Percentiles rank a stretch among this genome's conserved stretches.
Evolutionary conservation across 2,888 invertebrate species (phyloP).

Genomic region (Eristalis pertinax): DNA sequence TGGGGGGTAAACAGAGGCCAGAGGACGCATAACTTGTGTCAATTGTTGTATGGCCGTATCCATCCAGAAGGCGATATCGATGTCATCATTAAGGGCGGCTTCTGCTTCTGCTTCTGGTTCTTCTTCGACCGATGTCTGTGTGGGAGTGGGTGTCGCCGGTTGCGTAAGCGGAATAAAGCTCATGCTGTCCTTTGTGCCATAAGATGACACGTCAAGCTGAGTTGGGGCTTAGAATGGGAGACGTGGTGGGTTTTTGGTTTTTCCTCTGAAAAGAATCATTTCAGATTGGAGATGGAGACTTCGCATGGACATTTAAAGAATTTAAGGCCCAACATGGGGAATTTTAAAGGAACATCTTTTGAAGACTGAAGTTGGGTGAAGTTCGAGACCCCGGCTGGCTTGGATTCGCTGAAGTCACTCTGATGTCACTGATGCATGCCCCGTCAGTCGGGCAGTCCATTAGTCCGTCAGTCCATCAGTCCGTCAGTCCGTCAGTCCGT

Average conservation of each 20-base stretch:
- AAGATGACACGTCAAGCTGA: constrained; percentile 15
- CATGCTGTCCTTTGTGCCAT: constrained; percentile 4
- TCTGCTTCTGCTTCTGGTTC: background rate
- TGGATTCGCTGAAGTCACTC: too few species aligned
- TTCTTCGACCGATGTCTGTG: background rate
- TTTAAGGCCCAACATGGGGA: background rate
- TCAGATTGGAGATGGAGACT: background rate
- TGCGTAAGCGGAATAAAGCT: background rate
- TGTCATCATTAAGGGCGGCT: constrained; percentile 56
- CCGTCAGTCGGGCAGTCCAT: too few species aligned
- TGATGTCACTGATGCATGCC: too few species aligned
- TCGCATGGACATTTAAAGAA: background rate
- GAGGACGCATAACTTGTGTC: constrained; percentile 35
- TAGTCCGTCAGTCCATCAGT: too few species aligned
- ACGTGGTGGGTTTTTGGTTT: background rate
- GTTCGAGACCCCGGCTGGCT: too few species aligned
- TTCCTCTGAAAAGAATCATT: background rate
- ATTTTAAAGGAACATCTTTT: too few species aligned
- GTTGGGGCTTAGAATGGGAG: background rate
- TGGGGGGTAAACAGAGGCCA: constrained; percentile 40
- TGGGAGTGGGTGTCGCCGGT: background rate
- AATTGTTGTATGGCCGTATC: constrained; percentile 19
- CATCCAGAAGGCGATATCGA: constrained; percentile 45
- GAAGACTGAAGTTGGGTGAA: too few species aligned
- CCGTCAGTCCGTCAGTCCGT: too few species aligned